Conservation (phyloP, 2,113 vertebrate species). For the Saimiri boliviensis region DNA sequence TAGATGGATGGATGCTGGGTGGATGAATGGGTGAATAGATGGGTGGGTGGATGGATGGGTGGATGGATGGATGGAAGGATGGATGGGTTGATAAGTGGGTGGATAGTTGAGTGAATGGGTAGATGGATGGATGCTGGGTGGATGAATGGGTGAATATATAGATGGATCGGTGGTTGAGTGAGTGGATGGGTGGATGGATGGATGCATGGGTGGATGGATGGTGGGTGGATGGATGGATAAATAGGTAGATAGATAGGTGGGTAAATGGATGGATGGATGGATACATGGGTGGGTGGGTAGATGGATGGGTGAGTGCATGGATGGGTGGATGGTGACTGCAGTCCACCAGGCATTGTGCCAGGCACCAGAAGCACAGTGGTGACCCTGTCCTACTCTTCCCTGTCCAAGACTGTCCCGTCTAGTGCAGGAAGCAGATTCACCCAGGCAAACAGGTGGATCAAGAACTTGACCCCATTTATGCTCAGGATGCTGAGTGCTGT, state of each 20-base stretch:
- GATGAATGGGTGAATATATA: fast-evolving
- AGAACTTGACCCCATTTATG: background rate
- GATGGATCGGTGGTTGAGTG: background rate
- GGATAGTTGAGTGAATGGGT: fast-evolving
- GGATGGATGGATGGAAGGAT: background rate
- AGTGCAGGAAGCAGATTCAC: background rate
- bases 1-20: background rate
- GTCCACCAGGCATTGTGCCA: background rate
- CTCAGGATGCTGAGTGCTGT: background rate
- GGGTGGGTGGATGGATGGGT: too few species aligned
- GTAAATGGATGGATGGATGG: fast-evolving
- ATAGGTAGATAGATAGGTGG: background rate
- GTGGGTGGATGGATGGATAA: background rate
- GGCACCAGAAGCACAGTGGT: background rate
- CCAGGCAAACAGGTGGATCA: background rate
- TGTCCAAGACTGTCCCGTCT: background rate
- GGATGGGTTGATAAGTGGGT: background rate
- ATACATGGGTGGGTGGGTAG: background rate
- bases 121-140: fast-evolving
- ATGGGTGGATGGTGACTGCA: background rate
- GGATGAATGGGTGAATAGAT: background rate
- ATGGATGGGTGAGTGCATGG: background rate
- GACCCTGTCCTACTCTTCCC: background rate
- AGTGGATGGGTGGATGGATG: fast-evolving
- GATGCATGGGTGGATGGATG: background rate